Conservation (phyloP, 2,888 invertebrate genomes). For the Dugesia japonica region DNA sequence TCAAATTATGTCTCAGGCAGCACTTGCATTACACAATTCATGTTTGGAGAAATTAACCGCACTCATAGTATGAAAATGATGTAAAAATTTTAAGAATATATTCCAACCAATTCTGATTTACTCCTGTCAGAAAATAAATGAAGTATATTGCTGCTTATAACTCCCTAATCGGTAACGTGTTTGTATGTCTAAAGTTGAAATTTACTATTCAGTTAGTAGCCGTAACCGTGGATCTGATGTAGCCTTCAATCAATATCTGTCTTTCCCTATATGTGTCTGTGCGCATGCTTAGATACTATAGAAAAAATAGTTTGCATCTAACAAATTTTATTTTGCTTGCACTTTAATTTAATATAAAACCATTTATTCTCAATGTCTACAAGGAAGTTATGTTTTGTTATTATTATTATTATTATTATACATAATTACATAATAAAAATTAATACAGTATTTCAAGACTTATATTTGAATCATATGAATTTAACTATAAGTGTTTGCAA, state of each 20-base stretch:
- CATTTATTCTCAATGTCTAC: no score
- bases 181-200: not conserved
- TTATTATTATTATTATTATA: no score
- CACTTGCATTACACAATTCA: not conserved
- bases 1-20: not conserved
- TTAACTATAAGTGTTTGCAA: no score
- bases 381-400: no score
- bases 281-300: not conserved
- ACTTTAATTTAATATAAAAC: not conserved
- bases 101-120: not conserved
- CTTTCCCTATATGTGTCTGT: not conserved
- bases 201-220: slow-evolving; percentile 1
- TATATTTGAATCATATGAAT: no score
- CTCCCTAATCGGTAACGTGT: not conserved
- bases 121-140: slow-evolving; percentile 12
- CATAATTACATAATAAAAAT: no score
- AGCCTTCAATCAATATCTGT: slow-evolving; percentile 16
- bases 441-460: no score
- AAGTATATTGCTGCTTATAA: slow-evolving; percentile 6
- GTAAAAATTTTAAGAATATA: not conserved
- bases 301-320: not conserved
- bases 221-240: slow-evolving; percentile 20
- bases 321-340: not conserved
- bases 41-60: not conserved
- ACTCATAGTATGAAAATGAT: not conserved